Conservation (phyloP, 2,888 invertebrate species). For the Ecliptopera silaceata region DNA sequence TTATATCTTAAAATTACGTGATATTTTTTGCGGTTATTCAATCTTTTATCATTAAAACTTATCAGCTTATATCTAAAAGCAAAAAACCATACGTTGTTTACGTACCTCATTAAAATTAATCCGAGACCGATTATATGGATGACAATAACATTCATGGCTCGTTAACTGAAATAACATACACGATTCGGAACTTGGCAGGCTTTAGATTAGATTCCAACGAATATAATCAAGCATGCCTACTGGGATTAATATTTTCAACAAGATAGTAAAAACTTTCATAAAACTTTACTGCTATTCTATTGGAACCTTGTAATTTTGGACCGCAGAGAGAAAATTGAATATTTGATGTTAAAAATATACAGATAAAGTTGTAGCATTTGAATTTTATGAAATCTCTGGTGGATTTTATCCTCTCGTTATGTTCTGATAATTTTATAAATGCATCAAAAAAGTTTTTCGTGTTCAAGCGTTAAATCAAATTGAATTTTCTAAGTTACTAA, state of each 20-base stretch:
- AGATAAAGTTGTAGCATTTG: neutral
- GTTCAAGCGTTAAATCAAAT: too few relatives aligned
- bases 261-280: constrained; percentile 7
- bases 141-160: neutral
- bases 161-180: neutral
- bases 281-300: constrained; percentile 11
- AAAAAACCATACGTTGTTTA: too few relatives aligned
- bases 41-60: too few relatives aligned
- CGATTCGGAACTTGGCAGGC: constrained; percentile 3
- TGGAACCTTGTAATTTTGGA: constrained; percentile 8
- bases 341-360: constrained; percentile 14
- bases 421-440: constrained; percentile 16
- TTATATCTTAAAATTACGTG: constrained; percentile 43
- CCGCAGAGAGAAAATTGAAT: constrained; percentile 10
- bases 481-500: constrained; percentile 14
- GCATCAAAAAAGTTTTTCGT: constrained; percentile 10
- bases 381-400: constrained; percentile 13
- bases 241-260: constrained; percentile 18
- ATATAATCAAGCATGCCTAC: constrained; percentile 13
- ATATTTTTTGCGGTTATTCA: constrained; percentile 36
- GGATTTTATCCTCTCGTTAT: constrained; percentile 8
- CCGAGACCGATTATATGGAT: too few relatives aligned
- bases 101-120: too few relatives aligned
- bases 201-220: constrained; percentile 8
- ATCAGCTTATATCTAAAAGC: too few relatives aligned